Evolutionary conservation across 92 coral and sea anemone genomes (phyloP).

Genomic region (Bergia sp.): DNA sequence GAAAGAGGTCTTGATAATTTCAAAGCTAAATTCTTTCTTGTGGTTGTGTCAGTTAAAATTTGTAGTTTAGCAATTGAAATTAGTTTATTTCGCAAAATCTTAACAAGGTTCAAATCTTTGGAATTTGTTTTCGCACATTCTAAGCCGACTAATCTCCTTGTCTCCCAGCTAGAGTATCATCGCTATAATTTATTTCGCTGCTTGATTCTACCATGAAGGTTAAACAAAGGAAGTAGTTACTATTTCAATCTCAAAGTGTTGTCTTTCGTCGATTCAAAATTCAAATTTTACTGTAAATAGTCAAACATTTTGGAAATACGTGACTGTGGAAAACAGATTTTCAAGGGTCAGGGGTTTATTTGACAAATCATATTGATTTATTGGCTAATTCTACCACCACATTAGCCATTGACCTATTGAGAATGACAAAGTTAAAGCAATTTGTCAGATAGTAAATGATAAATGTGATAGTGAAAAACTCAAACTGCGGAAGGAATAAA

Average conservation of each 20-base stretch:
- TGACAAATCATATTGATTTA: not conserved
- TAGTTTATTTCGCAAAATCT: not conserved
- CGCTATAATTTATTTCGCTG: not conserved
- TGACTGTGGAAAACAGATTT: not conserved
- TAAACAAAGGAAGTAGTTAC: not conserved
- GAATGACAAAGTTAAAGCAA: not conserved
- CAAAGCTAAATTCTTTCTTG: too few relatives aligned
- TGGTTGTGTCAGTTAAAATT: too few relatives aligned
- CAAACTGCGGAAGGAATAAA: not conserved
- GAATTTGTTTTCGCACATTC: slow-evolving; percentile 26
- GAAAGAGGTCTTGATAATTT: too few relatives aligned
- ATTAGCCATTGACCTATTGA: not conserved
- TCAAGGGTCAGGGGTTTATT: not conserved
- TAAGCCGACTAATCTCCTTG: slow-evolving; percentile 6
- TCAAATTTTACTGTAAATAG: not conserved
- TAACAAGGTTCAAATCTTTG: slow-evolving; percentile 8
- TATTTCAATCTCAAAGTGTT: too few relatives aligned
- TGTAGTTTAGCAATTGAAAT: too few relatives aligned
- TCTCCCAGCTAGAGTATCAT: not conserved
- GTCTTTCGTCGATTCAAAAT: not conserved
- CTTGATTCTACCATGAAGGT: not conserved
- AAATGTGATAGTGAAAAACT: too few relatives aligned
- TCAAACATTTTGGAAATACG: not conserved
- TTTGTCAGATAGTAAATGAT: too few relatives aligned
- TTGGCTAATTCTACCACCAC: not conserved